These are phyloP conservation scores for Cephonodes hylas DNA, from an alignment of 2,888 invertebrate genomes.

Conservation along the genomic window DNA sequence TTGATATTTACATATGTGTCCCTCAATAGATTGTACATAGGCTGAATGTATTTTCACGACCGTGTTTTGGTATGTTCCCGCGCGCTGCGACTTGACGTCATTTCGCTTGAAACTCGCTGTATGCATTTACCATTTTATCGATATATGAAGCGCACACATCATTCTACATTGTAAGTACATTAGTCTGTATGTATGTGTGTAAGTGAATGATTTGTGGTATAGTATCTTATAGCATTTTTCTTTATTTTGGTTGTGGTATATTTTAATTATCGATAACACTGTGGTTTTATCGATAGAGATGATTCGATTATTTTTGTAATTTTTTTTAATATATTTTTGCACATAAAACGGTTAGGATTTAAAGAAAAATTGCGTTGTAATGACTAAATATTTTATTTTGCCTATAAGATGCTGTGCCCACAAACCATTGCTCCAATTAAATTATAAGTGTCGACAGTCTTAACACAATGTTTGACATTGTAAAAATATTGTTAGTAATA, in stretches of 20 bases:
- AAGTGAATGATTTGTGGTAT: constrained; percentile 12
- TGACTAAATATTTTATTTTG: not conserved
- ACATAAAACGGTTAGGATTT: no score
- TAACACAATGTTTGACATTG: constrained; percentile 58
- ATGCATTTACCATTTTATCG: constrained; percentile 29
- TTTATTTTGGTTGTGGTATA: not conserved
- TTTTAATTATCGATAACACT: not conserved
- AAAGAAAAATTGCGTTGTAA: not conserved
- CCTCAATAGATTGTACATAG: not conserved
- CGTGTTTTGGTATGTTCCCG: not conserved
- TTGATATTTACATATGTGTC: no score
- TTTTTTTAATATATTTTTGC: no score
- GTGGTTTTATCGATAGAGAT: not conserved
- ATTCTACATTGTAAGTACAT: constrained; percentile 38
- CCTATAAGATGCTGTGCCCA: not conserved
- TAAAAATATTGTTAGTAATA: constrained; percentile 23
- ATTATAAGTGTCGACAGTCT: constrained; percentile 35
- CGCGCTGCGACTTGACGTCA: not conserved
- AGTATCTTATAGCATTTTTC: not conserved
- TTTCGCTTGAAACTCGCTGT: constrained; percentile 17
- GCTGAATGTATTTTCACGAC: not conserved
- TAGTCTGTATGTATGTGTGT: constrained; percentile 30
- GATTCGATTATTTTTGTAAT: no score
- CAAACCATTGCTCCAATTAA: not conserved
- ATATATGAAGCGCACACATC: not conserved